phyloP scores from a whole-genome alignment of 2,888 invertebrate species.

The Lepidochrysops patricia region DNA sequence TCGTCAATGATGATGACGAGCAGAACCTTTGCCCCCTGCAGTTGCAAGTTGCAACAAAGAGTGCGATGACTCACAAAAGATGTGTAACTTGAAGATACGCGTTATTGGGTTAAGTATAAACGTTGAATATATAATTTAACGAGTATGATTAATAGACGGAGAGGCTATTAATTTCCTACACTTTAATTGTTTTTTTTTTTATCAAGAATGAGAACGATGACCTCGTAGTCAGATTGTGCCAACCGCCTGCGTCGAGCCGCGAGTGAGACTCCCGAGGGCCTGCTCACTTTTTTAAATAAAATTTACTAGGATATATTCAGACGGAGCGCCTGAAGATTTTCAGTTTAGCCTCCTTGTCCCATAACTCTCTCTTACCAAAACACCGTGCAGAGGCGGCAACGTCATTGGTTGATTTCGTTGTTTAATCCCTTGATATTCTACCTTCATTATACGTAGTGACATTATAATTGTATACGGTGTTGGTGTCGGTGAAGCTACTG shows the following conservation, averaged over 20 bases:
- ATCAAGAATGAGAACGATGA: not conserved
- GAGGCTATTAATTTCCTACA: not conserved
- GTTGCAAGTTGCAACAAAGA: not conserved
- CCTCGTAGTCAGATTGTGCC: not conserved
- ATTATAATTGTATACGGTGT: not conserved
- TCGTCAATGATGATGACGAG: not conserved
- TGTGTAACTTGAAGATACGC: not conserved
- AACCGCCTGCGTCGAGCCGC: not conserved
- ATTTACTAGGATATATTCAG: too few relatives aligned
- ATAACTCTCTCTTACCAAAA: too few relatives aligned
- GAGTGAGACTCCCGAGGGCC: not conserved
- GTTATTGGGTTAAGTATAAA: not conserved
- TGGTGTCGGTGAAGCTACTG: constrained; percentile 14
- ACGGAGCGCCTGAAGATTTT: too few relatives aligned
- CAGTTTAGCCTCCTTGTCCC: too few relatives aligned
- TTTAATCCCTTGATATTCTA: too few relatives aligned
- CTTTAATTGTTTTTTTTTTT: not conserved
- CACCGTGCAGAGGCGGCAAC: too few relatives aligned
- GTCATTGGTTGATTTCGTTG: too few relatives aligned
- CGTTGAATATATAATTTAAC: not conserved
- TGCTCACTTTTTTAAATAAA: too few relatives aligned
- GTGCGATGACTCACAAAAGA: not conserved
- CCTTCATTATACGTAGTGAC: too few relatives aligned
- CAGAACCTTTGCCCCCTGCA: not conserved
- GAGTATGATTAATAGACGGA: not conserved